Percentiles rank a stretch among this genome's conserved stretches.
phyloP scores from a whole-genome alignment of 2,113 vertebrate species.

The Ciconia stormi region DNA sequence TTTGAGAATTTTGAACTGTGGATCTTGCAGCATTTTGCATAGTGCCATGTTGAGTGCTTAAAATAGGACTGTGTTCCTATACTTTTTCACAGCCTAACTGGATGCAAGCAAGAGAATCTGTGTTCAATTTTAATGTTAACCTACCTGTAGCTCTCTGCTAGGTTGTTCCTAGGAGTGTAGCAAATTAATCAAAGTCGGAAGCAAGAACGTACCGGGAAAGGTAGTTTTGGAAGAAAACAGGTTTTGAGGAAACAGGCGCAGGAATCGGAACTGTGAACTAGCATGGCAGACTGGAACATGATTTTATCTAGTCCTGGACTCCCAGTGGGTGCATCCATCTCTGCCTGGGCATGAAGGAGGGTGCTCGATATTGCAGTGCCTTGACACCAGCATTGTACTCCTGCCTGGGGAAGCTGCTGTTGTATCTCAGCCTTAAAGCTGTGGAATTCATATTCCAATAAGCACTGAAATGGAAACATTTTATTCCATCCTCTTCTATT shows the following conservation, averaged over 20 bases:
- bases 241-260: not conserved
- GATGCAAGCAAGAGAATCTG: not conserved
- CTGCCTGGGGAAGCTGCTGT: not conserved
- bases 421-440: not conserved
- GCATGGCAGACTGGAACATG: accelerated
- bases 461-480: not conserved
- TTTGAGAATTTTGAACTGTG: not conserved
- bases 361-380: not conserved
- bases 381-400: not conserved
- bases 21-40: not conserved
- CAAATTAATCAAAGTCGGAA: not conserved
- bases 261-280: not conserved
- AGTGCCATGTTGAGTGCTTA: not conserved
- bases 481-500: not conserved
- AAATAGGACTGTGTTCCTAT: not conserved
- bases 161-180: not conserved
- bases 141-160: not conserved
- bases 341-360: not conserved
- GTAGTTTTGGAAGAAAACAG: not conserved
- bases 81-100: not conserved
- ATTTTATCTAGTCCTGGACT: not conserved
- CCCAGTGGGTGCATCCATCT: accelerated
- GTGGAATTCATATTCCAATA: not conserved
- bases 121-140: not conserved
- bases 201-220: not conserved